Evolutionary conservation across 2,888 invertebrate species (phyloP), one percentile per base, ranked within the genome.

Genomic region (Ectemnius cavifrons): DNA sequence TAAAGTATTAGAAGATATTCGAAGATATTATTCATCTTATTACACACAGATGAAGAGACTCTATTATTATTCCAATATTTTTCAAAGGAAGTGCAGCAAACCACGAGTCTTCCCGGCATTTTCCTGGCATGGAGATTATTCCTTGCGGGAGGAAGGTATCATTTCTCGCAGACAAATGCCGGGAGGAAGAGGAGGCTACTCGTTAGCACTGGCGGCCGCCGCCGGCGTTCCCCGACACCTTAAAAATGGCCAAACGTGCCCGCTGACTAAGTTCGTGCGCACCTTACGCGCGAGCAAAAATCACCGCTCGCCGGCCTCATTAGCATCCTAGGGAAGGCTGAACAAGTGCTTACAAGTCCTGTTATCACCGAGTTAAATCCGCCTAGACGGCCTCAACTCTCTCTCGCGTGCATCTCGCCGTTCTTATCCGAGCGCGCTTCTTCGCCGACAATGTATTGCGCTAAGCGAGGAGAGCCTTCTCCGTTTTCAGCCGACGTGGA

Each of bases 281-380:
- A 52, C n/a, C 16, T 37, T 37, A 8, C 37, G 11, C 5, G 37
- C 37, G 28, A 37, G 37, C 4, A 52, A 52, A 52, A 52, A 52
- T 14, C 52, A 1, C 52, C 37, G 11, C n/a, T n/a, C 37, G 11
- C 52, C 16, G n/a, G 52, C 52, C 16, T 52, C 52, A 52, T 52
- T 52, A 52, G 52, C 52, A 52, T 52, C 52, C 52, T 52, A 52
- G 52, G n/a, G 14, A 37, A 52, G n/a, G 52, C 16, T 52, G 52
- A 52, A 52, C n/a, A 52, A 52, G 52, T 52, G 52, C 52, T 52
- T 52, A 52, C 52, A 52, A 52, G 52, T 52, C 16, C 52, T 52
- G 52, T 52, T 52, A 52, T 52, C 52, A 52, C 52, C 14, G 52
- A 16, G 52, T 52, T 16, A 52, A 52, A 52, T 52, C 52, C 52